These are phyloP conservation scores for Synaphobranchus kaupii DNA, from an alignment of 2,797 vertebrate genomes.

Conservation along the genomic window DNA sequence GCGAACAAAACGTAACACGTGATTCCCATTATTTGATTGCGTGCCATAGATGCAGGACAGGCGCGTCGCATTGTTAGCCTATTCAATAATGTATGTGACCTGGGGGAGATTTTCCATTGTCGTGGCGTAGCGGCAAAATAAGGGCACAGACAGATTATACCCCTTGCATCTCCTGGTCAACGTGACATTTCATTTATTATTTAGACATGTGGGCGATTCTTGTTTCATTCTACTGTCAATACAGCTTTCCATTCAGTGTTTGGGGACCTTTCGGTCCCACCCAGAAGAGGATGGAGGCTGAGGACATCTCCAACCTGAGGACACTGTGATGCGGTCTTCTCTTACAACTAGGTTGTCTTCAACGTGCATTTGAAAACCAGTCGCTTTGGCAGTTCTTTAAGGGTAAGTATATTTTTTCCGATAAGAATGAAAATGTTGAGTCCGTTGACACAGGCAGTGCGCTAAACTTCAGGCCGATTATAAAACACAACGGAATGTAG, in stretches of 20 bases:
- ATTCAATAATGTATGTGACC: neutral
- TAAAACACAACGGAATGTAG: neutral
- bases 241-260: neutral
- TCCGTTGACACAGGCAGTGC: neutral
- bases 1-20: neutral
- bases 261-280: neutral
- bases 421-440: neutral
- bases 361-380: neutral
- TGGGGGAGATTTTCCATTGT: conserved; percentile 5
- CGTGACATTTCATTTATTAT: conserved; percentile 10
- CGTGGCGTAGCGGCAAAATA: neutral
- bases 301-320: neutral
- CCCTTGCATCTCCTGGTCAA: neutral
- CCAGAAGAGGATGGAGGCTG: neutral
- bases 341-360: neutral
- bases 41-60: neutral
- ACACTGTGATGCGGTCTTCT: neutral
- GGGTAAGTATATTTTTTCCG: neutral
- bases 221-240: neutral
- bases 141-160: neutral
- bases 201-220: neutral
- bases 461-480: neutral
- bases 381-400: neutral
- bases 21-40: neutral
- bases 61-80: neutral